Conservation (phyloP, 2,888 invertebrate genomes). For the Orthonychiurus folsomi region DNA sequence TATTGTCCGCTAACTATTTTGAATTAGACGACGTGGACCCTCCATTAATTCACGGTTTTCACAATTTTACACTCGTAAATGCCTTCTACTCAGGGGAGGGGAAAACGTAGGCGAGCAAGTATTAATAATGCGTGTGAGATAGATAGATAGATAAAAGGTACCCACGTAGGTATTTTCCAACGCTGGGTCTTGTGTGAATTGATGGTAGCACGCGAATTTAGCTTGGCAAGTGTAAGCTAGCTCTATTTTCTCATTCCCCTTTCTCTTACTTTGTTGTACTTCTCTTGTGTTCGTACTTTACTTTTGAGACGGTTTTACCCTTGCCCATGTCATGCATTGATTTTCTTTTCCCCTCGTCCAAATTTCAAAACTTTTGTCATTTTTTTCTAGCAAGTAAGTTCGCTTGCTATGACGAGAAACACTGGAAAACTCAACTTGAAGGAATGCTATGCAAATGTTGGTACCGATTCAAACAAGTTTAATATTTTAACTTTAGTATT, state of each 20-base stretch:
- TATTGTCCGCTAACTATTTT: too few relatives aligned
- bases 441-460: too few relatives aligned
- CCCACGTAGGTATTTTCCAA: background rate
- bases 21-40: background rate
- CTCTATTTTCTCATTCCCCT: slow-evolving; percentile 3
- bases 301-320: background rate
- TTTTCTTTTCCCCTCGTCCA: background rate
- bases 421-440: too few relatives aligned
- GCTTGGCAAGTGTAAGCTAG: slow-evolving; percentile 22
- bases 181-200: too few relatives aligned
- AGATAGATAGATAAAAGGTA: background rate
- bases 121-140: background rate
- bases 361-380: background rate
- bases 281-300: background rate
- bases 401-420: background rate
- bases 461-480: too few relatives aligned
- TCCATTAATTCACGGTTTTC: background rate
- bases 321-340: background rate
- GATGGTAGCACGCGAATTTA: slow-evolving; percentile 31
- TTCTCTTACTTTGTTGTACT: background rate
- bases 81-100: background rate
- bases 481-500: too few relatives aligned
- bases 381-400: background rate
- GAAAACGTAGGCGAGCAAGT: background rate
- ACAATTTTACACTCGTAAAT: background rate